These are phyloP conservation scores for Neoaliturus tenellus DNA, from an alignment of 2,888 invertebrate species.

Conservation along the genomic window DNA sequence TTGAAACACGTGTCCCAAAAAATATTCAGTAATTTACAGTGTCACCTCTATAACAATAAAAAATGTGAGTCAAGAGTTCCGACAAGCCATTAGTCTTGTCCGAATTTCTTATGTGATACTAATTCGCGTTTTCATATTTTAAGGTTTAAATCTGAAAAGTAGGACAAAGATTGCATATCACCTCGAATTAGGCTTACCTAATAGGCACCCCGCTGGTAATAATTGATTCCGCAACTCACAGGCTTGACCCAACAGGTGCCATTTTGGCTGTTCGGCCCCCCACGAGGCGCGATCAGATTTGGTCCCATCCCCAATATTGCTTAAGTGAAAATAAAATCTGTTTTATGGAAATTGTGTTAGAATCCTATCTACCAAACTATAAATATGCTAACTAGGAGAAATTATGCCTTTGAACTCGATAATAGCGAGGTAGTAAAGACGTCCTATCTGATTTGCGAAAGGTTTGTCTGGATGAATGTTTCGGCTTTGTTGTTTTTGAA, in stretches of 20 bases:
- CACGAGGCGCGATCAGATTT: not conserved
- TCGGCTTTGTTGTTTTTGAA: no score
- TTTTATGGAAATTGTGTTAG: not conserved
- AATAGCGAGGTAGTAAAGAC: not conserved
- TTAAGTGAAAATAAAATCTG: constrained; percentile 5
- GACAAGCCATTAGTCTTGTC: no score
- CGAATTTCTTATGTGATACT: no score
- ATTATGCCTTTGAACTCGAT: not conserved
- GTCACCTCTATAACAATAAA: no score
- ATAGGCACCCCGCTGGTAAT: constrained; percentile 5
- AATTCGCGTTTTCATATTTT: not conserved
- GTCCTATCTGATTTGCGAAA: no score
- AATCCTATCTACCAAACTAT: not conserved
- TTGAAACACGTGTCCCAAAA: no score
- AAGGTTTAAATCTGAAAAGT: not conserved
- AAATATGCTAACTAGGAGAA: not conserved
- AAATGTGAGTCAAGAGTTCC: no score
- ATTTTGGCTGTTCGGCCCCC: not conserved
- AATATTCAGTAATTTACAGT: no score
- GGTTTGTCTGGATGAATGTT: no score
- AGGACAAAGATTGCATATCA: constrained; percentile 17
- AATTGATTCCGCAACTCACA: constrained; percentile 1
- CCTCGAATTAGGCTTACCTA: not conserved
- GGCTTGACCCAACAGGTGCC: not conserved
- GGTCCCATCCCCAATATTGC: not conserved